A percentile compares a stretch with the other conserved stretches of the same genome.
Conservation (phyloP, 2,113 vertebrate species). For the Paedocypris sp. region DNA sequence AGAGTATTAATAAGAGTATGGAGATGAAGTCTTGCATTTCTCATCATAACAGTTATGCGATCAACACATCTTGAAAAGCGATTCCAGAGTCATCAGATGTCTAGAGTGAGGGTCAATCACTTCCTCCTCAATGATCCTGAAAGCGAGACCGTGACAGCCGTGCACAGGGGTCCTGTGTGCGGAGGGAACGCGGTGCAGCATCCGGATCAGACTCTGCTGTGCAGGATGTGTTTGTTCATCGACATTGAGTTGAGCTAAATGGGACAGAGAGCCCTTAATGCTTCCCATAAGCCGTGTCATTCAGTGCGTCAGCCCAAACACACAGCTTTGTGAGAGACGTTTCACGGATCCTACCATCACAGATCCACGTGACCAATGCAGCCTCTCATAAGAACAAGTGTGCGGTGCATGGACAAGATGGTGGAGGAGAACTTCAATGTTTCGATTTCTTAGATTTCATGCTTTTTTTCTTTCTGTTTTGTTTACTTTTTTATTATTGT, state of each 20-base stretch:
- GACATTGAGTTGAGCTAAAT: conserved; percentile 46
- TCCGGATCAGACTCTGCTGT: conserved; percentile 38
- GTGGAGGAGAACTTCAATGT: no score
- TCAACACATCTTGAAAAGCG: conserved; percentile 23
- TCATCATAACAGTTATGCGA: not conserved
- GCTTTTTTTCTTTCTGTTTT: no score
- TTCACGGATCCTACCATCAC: conserved; percentile 22
- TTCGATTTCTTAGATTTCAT: no score
- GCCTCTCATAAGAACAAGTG: not conserved
- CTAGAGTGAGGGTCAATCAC: conserved; percentile 43
- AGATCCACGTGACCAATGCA: conserved; percentile 34
- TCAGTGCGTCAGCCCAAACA: conserved; percentile 41
- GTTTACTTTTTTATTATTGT: no score
- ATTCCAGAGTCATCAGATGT: conserved; percentile 58
- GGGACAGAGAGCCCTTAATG: conserved; percentile 52
- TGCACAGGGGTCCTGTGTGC: conserved; percentile 22
- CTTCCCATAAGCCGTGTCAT: conserved; percentile 48
- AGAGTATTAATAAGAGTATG: not conserved
- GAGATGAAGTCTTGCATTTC: not conserved
- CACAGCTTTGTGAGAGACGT: conserved; percentile 40
- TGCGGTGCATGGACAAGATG: not conserved
- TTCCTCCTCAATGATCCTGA: conserved; percentile 47
- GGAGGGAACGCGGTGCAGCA: conserved; percentile 14
- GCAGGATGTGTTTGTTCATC: conserved; percentile 50
- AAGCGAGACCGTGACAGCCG: conserved; percentile 36